Base-by-base conservation (phyloP, 2,113 vertebrate species). In the Notothenia rossii region DNA sequence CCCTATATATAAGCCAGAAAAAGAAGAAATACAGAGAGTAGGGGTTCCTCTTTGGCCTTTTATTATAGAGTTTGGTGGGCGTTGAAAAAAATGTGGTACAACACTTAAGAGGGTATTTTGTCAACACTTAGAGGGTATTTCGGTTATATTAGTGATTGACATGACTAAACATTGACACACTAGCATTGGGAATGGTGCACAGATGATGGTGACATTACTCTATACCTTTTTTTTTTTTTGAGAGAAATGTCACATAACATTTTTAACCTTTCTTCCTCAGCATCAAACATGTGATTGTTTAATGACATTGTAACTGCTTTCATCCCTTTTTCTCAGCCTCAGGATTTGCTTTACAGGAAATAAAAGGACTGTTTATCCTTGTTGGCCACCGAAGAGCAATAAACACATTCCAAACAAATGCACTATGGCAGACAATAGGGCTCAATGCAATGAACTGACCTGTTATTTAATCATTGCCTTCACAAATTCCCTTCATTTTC, bases 21-120 rank as follows among this genome's bases (percentile, higher is more conserved):
- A 71, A 82, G 79, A 68, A 54, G 54, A 46, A 66, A 60, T 15
- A 46, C 17, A 53, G 53, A 63, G 55, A 36, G 55, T 51, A 62
- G 67, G 82, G 77, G 71, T 87, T 83, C 82, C 83, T 50, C 17
- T 71, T 66, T 45, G 43, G 51, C 46, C 64, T 49, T 29, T 84
- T 75, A 86, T 91, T 88, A 91, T 29, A 84, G 77, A 75, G 77
- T 75, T 79, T 75, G 65, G 58, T 33, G 63, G 54, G 73, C 29
- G 67, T 83, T 55, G 58, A 64, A 70, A 36, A 55, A 50, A 84
- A 45, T 43, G 74, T 60, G 8, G 12, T 50, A 45, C 29, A 29
- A 29, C 29, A 4, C 29, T 29, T 29, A 29, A 29, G 29, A 29
- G 29, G 29, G 29, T 29, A 29, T 29, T 29, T 29, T 29, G 29